phyloP scores from a whole-genome alignment of 2,113 vertebrate genomes.

The Nannobrachium achirus region DNA sequence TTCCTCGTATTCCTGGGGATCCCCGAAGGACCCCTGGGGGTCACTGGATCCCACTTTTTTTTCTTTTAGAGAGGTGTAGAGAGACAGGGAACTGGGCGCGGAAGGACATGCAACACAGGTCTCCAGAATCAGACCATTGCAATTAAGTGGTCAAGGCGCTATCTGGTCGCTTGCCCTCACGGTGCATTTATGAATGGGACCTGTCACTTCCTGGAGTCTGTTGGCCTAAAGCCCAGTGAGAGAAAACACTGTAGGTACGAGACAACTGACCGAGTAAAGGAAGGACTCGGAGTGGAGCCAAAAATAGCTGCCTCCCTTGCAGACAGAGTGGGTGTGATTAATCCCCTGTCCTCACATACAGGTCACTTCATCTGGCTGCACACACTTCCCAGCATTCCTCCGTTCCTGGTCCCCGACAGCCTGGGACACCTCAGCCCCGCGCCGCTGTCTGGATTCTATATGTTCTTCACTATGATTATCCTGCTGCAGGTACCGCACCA shows the following conservation, averaged over 20 bases:
- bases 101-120: too few relatives aligned
- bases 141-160: too few relatives aligned
- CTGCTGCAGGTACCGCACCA: constrained; percentile 87
- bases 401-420: constrained; percentile 83
- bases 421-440: constrained; percentile 75
- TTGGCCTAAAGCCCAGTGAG: constrained; percentile 17
- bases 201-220: constrained; percentile 35
- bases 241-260: not conserved
- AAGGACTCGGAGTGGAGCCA: constrained; percentile 33
- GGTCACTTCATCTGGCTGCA: constrained; percentile 87
- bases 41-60: too few relatives aligned
- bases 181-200: constrained; percentile 11
- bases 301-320: constrained; percentile 55
- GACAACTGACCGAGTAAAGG: not conserved
- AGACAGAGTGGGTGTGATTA: constrained; percentile 47
- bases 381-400: constrained; percentile 76
- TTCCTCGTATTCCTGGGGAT: too few relatives aligned
- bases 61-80: too few relatives aligned
- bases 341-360: constrained; percentile 70
- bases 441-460: constrained; percentile 84
- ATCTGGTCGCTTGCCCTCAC: too few relatives aligned
- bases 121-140: too few relatives aligned
- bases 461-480: constrained; percentile 97
- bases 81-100: too few relatives aligned
- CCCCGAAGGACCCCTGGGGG: too few relatives aligned